Percentiles rank a stretch among this genome's conserved stretches.
Conservation (phyloP, 2,113 vertebrate genomes). For the Taxidea taxus region DNA sequence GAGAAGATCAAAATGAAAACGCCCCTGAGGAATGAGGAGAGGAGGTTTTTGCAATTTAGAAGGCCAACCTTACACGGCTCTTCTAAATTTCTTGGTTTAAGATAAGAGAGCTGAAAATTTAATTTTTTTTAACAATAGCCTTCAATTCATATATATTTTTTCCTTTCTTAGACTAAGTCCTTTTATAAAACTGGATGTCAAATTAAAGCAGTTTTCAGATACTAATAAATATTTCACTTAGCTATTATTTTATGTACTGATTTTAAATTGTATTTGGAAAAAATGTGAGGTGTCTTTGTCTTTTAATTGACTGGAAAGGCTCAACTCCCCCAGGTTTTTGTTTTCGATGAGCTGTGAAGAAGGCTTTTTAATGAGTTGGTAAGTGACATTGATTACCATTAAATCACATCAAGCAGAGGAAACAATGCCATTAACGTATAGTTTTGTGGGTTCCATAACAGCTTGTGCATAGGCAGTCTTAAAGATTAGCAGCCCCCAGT, state of each 20-base stretch:
- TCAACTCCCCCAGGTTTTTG: neutral
- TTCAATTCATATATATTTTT: neutral
- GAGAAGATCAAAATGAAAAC: neutral
- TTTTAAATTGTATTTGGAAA: conserved; percentile 27
- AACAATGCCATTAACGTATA: neutral
- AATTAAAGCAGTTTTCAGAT: conserved; percentile 43
- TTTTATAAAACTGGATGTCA: conserved; percentile 30
- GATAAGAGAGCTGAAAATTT: neutral
- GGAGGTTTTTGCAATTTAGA: neutral
- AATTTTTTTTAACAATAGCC: neutral
- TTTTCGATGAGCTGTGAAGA: conserved; percentile 67
- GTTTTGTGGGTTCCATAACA: neutral
- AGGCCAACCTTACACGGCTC: no score
- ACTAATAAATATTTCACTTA: neutral
- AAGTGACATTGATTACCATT: conserved; percentile 72
- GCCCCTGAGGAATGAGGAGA: neutral
- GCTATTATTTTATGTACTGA: conserved; percentile 38
- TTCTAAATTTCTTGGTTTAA: neutral
- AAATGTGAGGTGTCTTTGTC: neutral
- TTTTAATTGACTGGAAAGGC: conserved; percentile 52
- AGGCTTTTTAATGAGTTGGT: conserved; percentile 59
- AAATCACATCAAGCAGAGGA: conserved; percentile 40
- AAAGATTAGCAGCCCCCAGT: neutral
- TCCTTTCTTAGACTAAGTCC: neutral
- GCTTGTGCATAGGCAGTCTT: neutral